Percentiles rank a stretch among this genome's conserved stretches.
These are phyloP conservation scores for Drosophila lacicola DNA, from an alignment of 2,888 invertebrate species.

Conservation along the genomic window DNA sequence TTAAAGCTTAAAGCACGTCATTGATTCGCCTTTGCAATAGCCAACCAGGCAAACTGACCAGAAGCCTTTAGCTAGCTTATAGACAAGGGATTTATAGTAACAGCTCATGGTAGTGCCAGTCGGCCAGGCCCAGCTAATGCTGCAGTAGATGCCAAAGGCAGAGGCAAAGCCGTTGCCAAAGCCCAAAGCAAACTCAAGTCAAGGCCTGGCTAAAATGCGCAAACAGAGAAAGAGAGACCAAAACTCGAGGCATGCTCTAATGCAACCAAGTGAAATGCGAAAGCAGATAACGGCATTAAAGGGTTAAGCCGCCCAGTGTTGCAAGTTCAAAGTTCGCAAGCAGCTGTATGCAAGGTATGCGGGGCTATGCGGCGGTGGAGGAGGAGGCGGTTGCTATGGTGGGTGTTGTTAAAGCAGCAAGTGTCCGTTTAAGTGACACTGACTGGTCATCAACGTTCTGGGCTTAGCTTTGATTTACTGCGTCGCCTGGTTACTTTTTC, in stretches of 20 bases:
- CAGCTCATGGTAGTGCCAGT: constrained; percentile 11
- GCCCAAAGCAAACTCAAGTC: constrained; percentile 41
- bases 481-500: constrained; percentile 51
- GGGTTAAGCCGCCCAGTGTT: constrained; percentile 68
- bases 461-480: constrained; percentile 78
- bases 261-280: constrained; percentile 74
- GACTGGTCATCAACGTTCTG: constrained; percentile 72
- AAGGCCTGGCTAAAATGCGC: constrained; percentile 42
- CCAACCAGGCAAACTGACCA: constrained; percentile 24
- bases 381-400: not conserved
- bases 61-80: constrained; percentile 49
- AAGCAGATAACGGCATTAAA: constrained; percentile 76
- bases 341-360: constrained; percentile 3
- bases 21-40: constrained; percentile 41
- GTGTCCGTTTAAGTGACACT: constrained; percentile 64
- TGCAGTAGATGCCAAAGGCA: constrained; percentile 29
- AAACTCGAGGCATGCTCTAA: constrained; percentile 47
- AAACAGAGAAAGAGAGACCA: constrained; percentile 41
- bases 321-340: constrained; percentile 61
- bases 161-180: constrained; percentile 15
- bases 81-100: constrained; percentile 37
- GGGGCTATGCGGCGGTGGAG: not conserved
- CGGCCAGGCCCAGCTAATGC: constrained; percentile 15
- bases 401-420: constrained; percentile 22
- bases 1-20: constrained; percentile 30